Evolutionary conservation across 2,888 invertebrate species (phyloP), one percentile per base, ranked within the genome.

Genomic region (Rhingia rostrata): DNA sequence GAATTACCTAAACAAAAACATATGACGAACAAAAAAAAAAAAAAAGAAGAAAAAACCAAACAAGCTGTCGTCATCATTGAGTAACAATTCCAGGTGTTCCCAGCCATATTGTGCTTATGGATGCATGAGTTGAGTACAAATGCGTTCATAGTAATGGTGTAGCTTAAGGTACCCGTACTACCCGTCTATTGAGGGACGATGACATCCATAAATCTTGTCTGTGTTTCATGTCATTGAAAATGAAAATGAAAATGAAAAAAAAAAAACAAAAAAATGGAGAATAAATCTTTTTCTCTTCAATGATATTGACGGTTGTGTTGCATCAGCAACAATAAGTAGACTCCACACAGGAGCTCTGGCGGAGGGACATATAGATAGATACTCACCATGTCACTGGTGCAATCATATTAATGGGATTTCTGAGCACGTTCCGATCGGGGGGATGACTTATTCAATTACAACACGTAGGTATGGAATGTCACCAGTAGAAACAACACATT

Each of bases 81-180:
- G 74, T 41, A 74, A 64, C 49, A 37, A 41, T 58, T 58, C 74
- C 74, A 74, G 74, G 74, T 74, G 74, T 74, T 74, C 47, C 64
- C 56, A 66, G 64, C 64, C 49, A 64, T 32, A 58, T 64, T 66
- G 56, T 74, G 53, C 72, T 73, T 73, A 63, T 14, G 45, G 61
- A 33, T 73, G 74, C 74, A 63, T 22, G 32, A 9, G 41, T 33
- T n/a, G n/a, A 43, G 10, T 41, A 43, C 58, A 45, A 45, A 43
- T 67, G 43, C 67, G 66, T 43, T 66, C 37, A 10, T 43, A 43
- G 1, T 49, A 5, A 4, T 10, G 6, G 7, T 41, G 7, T 10
- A 10, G 9, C 7, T 10, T 41, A 7, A 4, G 10, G 7, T 10
- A 9, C 41, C 10, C 41, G 7, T 45, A 45, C 43, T n/a, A 12